Conservation (phyloP, 2,113 vertebrate genomes). For the Pelmatolapia mariae region DNA sequence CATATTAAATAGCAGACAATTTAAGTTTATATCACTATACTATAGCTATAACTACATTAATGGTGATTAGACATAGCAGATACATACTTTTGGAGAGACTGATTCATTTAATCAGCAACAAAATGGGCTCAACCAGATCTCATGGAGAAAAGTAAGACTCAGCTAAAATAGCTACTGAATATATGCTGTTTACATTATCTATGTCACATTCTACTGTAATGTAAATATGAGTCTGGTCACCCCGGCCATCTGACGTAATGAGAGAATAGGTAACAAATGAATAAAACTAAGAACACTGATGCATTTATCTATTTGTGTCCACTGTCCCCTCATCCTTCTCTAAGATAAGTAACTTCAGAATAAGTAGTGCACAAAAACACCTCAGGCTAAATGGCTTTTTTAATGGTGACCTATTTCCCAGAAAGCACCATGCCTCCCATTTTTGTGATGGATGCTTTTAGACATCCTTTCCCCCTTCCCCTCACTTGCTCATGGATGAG, state of each 20-base stretch:
- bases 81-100: neutral
- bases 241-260: neutral
- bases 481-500: neutral
- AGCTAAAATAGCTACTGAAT: neutral
- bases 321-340: neutral
- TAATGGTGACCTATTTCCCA: constrained; percentile 45
- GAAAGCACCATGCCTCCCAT: neutral
- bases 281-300: neutral
- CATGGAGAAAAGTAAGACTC: neutral
- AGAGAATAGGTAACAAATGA: neutral
- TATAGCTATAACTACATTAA: neutral
- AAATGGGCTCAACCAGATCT: neutral
- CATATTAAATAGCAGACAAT: neutral
- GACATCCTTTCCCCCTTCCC: constrained; percentile 14
- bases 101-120: neutral
- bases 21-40: neutral
- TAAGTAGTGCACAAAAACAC: neutral
- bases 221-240: neutral
- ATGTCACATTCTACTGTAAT: neutral
- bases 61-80: neutral
- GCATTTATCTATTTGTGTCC: neutral
- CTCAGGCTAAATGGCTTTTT: constrained; percentile 14
- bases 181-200: neutral
- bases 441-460: constrained; percentile 47
- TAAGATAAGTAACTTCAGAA: neutral